Conservation (phyloP, 2,113 vertebrate species). For the Parotia lawesii region DNA sequence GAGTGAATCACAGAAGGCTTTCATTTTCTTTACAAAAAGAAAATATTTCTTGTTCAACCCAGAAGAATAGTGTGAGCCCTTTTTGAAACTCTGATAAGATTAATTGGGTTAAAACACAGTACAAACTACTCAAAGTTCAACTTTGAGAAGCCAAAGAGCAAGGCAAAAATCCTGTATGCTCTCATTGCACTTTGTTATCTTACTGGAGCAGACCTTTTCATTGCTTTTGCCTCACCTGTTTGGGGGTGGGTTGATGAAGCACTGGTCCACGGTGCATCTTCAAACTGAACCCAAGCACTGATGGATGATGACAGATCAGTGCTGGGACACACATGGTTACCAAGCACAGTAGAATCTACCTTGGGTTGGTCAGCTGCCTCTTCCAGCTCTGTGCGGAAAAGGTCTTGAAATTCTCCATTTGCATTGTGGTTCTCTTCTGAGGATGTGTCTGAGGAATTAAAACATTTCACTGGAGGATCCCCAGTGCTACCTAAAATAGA, state of each 20-base stretch:
- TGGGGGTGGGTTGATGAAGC: slow-evolving; percentile 2
- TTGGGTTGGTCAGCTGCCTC: slow-evolving; percentile 41
- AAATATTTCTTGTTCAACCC: neutral
- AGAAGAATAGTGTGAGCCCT: neutral
- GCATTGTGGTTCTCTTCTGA: slow-evolving; percentile 48
- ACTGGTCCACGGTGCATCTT: slow-evolving; percentile 65
- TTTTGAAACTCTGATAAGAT: neutral
- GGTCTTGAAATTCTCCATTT: slow-evolving; percentile 50
- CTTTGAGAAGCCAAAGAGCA: neutral
- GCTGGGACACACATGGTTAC: slow-evolving; percentile 13
- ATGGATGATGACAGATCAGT: slow-evolving; percentile 64
- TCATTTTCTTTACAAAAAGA: neutral
- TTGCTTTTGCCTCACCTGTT: slow-evolving; percentile 51
- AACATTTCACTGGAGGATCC: slow-evolving; percentile 33
- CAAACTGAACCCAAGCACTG: slow-evolving; percentile 77
- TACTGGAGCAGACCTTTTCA: neutral
- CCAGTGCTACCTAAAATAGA: slow-evolving; percentile 51
- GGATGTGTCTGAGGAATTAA: slow-evolving; percentile 67
- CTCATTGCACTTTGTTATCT: neutral
- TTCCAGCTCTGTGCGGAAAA: slow-evolving; percentile 31
- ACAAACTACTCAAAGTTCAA: neutral
- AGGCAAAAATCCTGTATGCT: neutral
- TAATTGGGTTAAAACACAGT: neutral
- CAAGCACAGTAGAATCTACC: slow-evolving; percentile 38
- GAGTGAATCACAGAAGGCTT: neutral